Evolutionary conservation across 2,888 invertebrate genomes (phyloP).

Genomic region (Pseudococcus longispinus): DNA sequence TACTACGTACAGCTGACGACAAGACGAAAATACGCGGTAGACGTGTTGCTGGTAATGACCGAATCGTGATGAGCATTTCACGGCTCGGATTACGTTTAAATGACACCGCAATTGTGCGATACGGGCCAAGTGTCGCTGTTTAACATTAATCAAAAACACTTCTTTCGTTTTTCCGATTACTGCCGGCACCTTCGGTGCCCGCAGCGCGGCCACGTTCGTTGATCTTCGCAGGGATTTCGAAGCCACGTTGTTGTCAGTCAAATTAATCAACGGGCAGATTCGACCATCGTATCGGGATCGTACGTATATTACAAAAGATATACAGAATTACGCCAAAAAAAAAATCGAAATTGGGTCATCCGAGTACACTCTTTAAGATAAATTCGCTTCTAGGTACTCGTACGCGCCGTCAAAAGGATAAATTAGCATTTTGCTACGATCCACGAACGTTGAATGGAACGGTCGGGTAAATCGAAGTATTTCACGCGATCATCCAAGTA

Average conservation of each 20-base stretch:
- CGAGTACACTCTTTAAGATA: not conserved
- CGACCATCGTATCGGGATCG: not conserved
- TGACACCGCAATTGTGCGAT: conserved; percentile 52
- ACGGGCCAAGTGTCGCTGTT: conserved; percentile 53
- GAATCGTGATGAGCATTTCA: conserved; percentile 54
- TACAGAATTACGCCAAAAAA: not conserved
- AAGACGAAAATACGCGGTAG: conserved; percentile 43
- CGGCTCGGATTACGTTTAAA: conserved; percentile 54
- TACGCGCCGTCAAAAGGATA: not conserved
- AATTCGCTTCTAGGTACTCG: not conserved
- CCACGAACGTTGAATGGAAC: not conserved
- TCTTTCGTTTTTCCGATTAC: not conserved
- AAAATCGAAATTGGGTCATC: not conserved
- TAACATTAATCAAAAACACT: conserved; percentile 51
- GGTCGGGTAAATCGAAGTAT: not conserved
- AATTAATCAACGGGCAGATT: not conserved
- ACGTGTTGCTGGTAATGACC: conserved; percentile 53
- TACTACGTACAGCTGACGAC: conserved; percentile 38
- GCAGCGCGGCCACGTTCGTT: not conserved
- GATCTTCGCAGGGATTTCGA: not conserved
- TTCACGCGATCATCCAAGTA: conserved; percentile 6
- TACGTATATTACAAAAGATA: no score
- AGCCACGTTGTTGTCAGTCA: not conserved
- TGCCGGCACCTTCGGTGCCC: not conserved
- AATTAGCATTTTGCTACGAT: not conserved